Evolutionary conservation across 2,888 invertebrate genomes (phyloP).

Genomic region (Galerucella pusilla): DNA sequence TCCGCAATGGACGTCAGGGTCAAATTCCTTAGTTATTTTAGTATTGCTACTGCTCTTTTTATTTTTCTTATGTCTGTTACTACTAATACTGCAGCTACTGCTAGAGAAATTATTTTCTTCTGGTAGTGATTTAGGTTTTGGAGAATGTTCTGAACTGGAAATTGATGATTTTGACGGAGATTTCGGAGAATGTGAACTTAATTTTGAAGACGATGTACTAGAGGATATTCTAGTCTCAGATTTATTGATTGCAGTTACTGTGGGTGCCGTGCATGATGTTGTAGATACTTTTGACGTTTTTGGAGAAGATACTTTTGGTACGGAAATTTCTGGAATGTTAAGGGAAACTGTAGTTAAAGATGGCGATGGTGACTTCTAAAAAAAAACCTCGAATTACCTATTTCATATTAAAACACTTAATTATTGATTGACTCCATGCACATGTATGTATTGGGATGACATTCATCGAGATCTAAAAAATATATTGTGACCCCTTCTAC

Average conservation of each 20-base stretch:
- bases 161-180: conserved; percentile 36
- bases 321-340: conserved; percentile 45
- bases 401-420: too few relatives aligned
- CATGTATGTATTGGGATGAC: too few relatives aligned
- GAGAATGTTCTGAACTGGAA: conserved; percentile 36
- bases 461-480: too few relatives aligned
- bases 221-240: conserved; percentile 44
- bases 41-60: conserved; percentile 50
- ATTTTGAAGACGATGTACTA: conserved; percentile 33
- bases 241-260: conserved; percentile 39
- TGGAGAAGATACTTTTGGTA: conserved; percentile 44
- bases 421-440: too few relatives aligned
- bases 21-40: conserved; percentile 70
- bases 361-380: conserved; percentile 48
- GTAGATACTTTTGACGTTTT: conserved; percentile 47
- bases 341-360: conserved; percentile 31
- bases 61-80: conserved; percentile 44
- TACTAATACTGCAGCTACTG: conserved; percentile 41
- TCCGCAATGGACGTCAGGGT: conserved; percentile 87
- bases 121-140: conserved; percentile 37
- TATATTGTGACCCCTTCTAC: too few relatives aligned
- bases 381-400: conserved; percentile 10
- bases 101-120: conserved; percentile 33
- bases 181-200: conserved; percentile 35
- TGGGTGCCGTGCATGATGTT: conserved; percentile 30